Evolutionary conservation across 2,888 invertebrate species (phyloP).

Genomic region (Ypsolopha scabrella): DNA sequence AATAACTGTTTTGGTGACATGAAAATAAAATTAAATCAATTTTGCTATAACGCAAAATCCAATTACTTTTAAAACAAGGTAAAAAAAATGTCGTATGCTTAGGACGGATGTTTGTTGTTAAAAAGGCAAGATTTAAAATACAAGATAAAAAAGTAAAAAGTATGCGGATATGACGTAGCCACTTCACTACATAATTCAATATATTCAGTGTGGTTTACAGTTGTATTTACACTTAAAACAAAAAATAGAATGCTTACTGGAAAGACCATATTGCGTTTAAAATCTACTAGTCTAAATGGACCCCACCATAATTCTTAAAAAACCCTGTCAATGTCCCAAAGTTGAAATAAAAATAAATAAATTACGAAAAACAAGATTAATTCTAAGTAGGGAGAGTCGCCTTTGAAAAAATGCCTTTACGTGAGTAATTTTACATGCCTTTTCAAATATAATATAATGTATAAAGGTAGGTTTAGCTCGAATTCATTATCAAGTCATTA

Average conservation of each 20-base stretch:
- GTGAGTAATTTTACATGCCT: no score
- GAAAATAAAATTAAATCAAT: slow-evolving; percentile 3
- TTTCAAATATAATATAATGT: no score
- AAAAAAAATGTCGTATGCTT: neutral
- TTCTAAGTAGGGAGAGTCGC: no score
- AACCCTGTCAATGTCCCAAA: neutral
- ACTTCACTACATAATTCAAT: neutral
- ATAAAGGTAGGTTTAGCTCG: no score
- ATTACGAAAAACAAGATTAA: no score
- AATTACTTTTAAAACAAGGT: neutral
- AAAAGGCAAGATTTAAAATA: neutral
- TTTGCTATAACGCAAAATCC: slow-evolving; percentile 12
- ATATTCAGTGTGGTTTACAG: neutral
- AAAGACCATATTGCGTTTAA: neutral
- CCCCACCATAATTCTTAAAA: neutral
- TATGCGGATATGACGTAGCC: neutral
- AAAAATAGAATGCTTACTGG: neutral
- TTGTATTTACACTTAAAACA: neutral
- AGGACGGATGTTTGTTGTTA: neutral
- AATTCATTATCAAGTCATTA: no score
- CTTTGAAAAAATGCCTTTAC: no score
- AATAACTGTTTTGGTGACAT: slow-evolving; percentile 1
- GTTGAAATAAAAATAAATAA: no score
- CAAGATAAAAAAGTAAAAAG: neutral
- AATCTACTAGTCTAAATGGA: neutral